Evolutionary conservation across 53 echinoderm and acorn worm species (phyloP).

Genomic region (Echinometra lucunter): DNA sequence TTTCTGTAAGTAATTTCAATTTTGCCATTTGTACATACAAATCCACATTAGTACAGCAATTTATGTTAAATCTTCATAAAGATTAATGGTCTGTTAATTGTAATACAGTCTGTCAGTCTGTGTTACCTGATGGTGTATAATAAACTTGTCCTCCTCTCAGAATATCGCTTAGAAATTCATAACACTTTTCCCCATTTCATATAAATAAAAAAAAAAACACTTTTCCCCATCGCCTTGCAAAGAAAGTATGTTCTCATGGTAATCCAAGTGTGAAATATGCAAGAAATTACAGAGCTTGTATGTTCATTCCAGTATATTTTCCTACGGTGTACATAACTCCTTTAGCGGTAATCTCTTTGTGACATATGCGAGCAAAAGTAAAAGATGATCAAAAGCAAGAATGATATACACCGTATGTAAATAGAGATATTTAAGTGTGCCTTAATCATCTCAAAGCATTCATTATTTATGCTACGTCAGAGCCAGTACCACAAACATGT

Average conservation of each 20-base stretch:
- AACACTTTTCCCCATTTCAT: not conserved
- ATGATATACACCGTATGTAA: not conserved
- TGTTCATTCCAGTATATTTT: not conserved
- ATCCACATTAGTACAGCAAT: not conserved
- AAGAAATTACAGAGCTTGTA: not conserved
- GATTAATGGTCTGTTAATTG: not conserved
- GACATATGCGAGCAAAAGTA: not conserved
- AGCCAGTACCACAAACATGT: not conserved
- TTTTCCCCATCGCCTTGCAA: not conserved
- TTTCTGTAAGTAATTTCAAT: not conserved
- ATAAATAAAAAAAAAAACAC: too few species aligned
- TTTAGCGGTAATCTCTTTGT: not conserved
- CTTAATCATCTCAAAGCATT: constrained; percentile 8
- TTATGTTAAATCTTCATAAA: not conserved
- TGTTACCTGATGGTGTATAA: not conserved
- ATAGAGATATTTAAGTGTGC: not conserved
- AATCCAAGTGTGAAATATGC: not conserved
- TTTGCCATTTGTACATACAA: not conserved
- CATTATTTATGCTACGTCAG: not conserved
- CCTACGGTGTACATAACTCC: not conserved
- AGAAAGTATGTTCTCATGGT: not conserved
- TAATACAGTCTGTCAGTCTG: too few species aligned
- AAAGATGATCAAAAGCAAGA: not conserved
- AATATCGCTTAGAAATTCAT: not conserved
- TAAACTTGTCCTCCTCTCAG: not conserved